phyloP scores from a whole-genome alignment of 2,797 vertebrate species.

The Amblyraja radiata region DNA sequence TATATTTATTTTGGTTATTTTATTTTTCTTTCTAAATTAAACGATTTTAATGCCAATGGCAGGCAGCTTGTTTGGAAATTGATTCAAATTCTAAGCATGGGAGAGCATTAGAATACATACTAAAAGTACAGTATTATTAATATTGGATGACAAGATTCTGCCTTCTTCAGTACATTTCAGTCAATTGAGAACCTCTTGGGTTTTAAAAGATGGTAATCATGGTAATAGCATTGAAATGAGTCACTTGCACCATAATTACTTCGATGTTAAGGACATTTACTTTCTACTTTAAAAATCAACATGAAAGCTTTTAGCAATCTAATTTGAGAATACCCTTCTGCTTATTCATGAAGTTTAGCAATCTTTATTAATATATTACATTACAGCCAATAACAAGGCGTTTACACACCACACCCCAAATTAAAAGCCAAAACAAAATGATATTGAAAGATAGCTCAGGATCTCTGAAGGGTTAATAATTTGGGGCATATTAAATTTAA shows the following conservation, averaged over 20 bases:
- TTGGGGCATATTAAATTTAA: neutral
- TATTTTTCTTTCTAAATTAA: neutral
- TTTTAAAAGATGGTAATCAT: conserved; percentile 36
- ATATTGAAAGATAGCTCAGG: neutral
- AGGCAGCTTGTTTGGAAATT: neutral
- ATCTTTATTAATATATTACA: neutral
- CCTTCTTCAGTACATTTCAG: neutral
- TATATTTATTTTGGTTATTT: neutral
- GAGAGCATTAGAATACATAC: neutral
- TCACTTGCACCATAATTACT: conserved; percentile 26
- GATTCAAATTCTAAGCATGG: neutral
- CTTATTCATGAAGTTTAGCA: conserved; percentile 9
- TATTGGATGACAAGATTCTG: neutral
- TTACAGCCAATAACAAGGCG: neutral
- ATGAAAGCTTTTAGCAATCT: conserved; percentile 27
- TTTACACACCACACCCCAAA: conserved; percentile 1
- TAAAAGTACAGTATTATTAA: neutral
- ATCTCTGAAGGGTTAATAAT: neutral
- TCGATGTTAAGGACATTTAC: conserved; percentile 13
- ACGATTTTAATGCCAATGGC: neutral
- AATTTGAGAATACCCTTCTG: conserved; percentile 25
- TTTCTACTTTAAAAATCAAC: conserved; percentile 26
- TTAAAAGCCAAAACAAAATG: neutral
- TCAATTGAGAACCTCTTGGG: neutral
- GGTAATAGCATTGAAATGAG: neutral